Evolutionary conservation across 2,113 vertebrate species (phyloP).

Genomic region (Oenanthe oenanthe): DNA sequence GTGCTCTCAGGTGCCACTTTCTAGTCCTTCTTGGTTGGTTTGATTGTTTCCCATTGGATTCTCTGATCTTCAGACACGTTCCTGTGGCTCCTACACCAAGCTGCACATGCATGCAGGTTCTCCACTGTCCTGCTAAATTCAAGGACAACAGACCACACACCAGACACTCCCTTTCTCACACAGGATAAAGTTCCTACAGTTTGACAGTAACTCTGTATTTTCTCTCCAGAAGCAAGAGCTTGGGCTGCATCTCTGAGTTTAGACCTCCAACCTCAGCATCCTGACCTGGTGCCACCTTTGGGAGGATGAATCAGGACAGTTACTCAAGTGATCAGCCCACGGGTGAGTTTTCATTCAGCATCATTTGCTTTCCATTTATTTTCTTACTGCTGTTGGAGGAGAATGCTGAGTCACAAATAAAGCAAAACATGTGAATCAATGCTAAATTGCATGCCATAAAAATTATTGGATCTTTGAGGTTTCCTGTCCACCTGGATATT

Average conservation of each 20-base stretch:
- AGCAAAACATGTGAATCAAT: not conserved
- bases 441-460: not conserved
- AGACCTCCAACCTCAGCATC: not conserved
- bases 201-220: not conserved
- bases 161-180: not conserved
- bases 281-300: not conserved
- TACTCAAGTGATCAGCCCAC: not conserved
- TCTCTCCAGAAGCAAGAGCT: not conserved
- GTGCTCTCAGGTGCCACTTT: not conserved
- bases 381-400: not conserved
- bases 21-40: not conserved
- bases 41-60: not conserved
- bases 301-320: slow-evolving; percentile 43
- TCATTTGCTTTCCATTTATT: not conserved
- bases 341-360: slow-evolving; percentile 25
- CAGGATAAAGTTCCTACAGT: not conserved
- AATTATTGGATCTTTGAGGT: not conserved
- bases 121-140: not conserved
- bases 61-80: not conserved
- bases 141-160: not conserved
- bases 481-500: not conserved
- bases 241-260: not conserved
- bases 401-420: not conserved
- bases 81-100: not conserved
- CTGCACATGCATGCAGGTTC: not conserved